Evolutionary conservation across 2,888 invertebrate species (phyloP).

Genomic region (Furcula furcula): DNA sequence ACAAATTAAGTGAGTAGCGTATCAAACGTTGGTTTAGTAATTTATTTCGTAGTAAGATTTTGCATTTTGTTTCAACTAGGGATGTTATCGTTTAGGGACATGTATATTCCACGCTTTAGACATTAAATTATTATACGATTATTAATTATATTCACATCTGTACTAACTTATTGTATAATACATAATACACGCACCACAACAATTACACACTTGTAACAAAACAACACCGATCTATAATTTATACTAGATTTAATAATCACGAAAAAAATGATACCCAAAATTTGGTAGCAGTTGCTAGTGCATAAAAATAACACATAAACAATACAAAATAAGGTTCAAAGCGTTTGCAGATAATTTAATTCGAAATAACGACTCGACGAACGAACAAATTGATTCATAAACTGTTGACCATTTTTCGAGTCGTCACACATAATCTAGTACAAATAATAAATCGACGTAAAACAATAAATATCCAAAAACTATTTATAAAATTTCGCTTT

Average conservation of each 20-base stretch:
- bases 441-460: no score
- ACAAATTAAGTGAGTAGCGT: slow-evolving; percentile 62
- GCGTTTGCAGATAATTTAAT: no score
- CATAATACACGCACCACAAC: slow-evolving; percentile 25
- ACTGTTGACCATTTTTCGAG: no score
- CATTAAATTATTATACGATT: slow-evolving; percentile 45
- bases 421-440: no score
- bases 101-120: slow-evolving; percentile 59
- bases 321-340: no score
- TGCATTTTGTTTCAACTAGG: slow-evolving; percentile 63
- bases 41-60: slow-evolving; percentile 70
- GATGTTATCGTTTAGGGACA: slow-evolving; percentile 55
- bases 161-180: slow-evolving; percentile 35
- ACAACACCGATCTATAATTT: no score
- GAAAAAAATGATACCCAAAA: no score
- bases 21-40: slow-evolving; percentile 57
- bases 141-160: slow-evolving; percentile 27
- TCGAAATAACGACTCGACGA: no score
- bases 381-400: no score
- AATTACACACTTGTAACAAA: slow-evolving; percentile 20
- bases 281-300: no score
- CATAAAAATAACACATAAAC: no score
- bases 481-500: slow-evolving; percentile 15
- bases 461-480: slow-evolving; percentile 16
- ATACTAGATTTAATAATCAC: no score